Percentiles rank a stretch among this genome's conserved stretches.
phyloP scores from a whole-genome alignment of 1,140 invertebrate genomes.

The Rhagoletis pomonella region DNA sequence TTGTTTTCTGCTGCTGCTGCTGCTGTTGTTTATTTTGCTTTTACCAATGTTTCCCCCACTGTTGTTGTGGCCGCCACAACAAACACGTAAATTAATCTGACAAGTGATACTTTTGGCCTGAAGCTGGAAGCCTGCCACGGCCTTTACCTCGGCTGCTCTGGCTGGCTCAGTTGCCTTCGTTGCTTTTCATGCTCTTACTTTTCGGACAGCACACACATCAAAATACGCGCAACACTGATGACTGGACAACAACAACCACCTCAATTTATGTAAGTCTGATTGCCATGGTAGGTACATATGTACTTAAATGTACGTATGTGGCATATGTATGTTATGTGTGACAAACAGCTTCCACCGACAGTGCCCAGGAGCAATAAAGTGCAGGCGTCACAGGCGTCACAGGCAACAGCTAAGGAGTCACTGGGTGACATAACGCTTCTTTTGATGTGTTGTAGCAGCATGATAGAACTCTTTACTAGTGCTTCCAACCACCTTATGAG shows the following conservation, averaged over 20 bases:
- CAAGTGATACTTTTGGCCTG: slow-evolving; percentile 58
- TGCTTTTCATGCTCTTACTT: slow-evolving; percentile 4
- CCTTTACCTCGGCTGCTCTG: not conserved
- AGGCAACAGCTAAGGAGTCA: not conserved
- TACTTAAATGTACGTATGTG: not conserved
- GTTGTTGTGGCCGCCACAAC: slow-evolving; percentile 53
- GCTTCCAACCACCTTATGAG: not conserved
- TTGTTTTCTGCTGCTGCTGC: not conserved
- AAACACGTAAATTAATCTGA: slow-evolving; percentile 59
- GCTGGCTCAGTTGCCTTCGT: not conserved
- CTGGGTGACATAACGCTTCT: slow-evolving; percentile 28
- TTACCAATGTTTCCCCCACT: not conserved
- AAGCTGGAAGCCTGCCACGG: slow-evolving; percentile 47
- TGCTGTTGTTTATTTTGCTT: slow-evolving; percentile 38
- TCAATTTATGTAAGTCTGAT: not conserved
- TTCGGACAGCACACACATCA: slow-evolving; percentile 39
- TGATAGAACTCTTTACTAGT: not conserved
- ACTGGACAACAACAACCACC: slow-evolving; percentile 31
- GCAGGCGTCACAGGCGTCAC: slow-evolving; percentile 8
- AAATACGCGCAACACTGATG: slow-evolving; percentile 17
- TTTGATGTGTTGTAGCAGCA: slow-evolving; percentile 2
- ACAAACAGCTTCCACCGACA: not conserved
- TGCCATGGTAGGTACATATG: not conserved
- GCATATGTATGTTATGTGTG: not conserved
- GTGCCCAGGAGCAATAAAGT: slow-evolving; percentile 37